Base-by-base conservation (phyloP, 2,888 invertebrate species). In the Eilema sororculum region DNA sequence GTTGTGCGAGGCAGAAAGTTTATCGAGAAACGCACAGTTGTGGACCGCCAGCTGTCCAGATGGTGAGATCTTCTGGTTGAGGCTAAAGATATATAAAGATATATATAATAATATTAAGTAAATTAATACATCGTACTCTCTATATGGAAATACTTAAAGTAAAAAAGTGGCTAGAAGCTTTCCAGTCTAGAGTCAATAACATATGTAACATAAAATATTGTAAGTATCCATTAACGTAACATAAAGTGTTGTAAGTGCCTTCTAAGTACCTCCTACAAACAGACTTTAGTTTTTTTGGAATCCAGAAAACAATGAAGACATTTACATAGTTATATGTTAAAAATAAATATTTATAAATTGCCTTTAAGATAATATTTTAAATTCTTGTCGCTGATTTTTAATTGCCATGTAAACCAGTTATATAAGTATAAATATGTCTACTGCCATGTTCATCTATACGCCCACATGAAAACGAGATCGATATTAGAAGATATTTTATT, bases 331-430 rank as follows among this genome's bases (percentile, higher is more conserved):
- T 41, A 58, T 16, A 5, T 28, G 16, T 5, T 25, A 22, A 52
- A 52, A n/a, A 65, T 28, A 30, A 65, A 65, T 52, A 56, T 65
- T 64, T 22, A 65, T 65, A 16, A 52, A 28, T 28, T 30, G 30
- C n/a, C 30, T 52, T 30, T 56, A 52, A 62, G 30, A 9, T 4
- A 52, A 28, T 52, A 65, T 16, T 30, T 65, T 6, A 65, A 30
- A n/a, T 8, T 56, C 56, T 56, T 3, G n/a, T 56, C 33, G 20
- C 20, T 33, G 16, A 24, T 24, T 24, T 65, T 65, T 65, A 57
- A 65, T 37, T 57, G 57, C 16, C 8, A 24, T 33, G 20, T 24
- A 57, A 65, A 65, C 65, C 24, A 65, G 65, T 65, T 33, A 33
- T 22, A 33, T 65, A 25, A n/a, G 24, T 25, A 33, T 65, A 56